A percentile compares a stretch with the other conserved stretches of the same genome.
These are phyloP conservation scores for Pollenia labialis DNA, from an alignment of 2,888 invertebrate genomes.

Conservation along the genomic window DNA sequence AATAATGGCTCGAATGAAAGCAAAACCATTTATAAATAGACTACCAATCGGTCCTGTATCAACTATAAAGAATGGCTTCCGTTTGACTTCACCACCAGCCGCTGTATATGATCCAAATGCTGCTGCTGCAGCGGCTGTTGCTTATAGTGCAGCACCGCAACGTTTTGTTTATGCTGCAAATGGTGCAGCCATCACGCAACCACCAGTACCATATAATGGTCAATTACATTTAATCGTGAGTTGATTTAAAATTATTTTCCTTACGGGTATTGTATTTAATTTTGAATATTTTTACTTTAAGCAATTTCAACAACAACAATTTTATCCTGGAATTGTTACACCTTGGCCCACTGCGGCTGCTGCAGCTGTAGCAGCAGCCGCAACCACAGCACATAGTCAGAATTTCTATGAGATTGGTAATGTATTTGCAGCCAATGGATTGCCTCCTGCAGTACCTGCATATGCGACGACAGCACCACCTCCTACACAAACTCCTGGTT, in stretches of 20 bases:
- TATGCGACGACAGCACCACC: slow-evolving; percentile 80
- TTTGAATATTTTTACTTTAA: slow-evolving; percentile 74
- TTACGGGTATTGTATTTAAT: not conserved
- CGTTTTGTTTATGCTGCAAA: slow-evolving; percentile 86
- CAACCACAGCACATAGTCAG: slow-evolving; percentile 84
- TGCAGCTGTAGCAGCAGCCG: slow-evolving; percentile 83
- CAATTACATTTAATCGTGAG: slow-evolving; percentile 88
- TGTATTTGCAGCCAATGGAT: slow-evolving; percentile 90
- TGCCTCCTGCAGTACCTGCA: slow-evolving; percentile 87
- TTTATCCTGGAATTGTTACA: slow-evolving; percentile 86
- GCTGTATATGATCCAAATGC: slow-evolving; percentile 86
- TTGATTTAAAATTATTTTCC: slow-evolving; percentile 75
- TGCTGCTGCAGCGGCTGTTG: slow-evolving; percentile 83
- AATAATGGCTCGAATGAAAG: slow-evolving; percentile 95
- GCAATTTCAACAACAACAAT: slow-evolving; percentile 87
- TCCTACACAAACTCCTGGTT: slow-evolving; percentile 78
- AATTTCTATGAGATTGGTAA: slow-evolving; percentile 88
- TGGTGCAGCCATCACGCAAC: slow-evolving; percentile 84
- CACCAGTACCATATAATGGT: slow-evolving; percentile 86
- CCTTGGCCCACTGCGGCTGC: slow-evolving; percentile 84
- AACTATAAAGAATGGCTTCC: slow-evolving; percentile 88
- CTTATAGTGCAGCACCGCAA: slow-evolving; percentile 86
- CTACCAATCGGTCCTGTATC: slow-evolving; percentile 86
- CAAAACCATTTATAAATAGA: slow-evolving; percentile 91
- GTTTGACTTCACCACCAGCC: slow-evolving; percentile 86